These are phyloP conservation scores for Cyclura pinguis DNA, from an alignment of 2,797 vertebrate genomes.

Conservation along the genomic window DNA sequence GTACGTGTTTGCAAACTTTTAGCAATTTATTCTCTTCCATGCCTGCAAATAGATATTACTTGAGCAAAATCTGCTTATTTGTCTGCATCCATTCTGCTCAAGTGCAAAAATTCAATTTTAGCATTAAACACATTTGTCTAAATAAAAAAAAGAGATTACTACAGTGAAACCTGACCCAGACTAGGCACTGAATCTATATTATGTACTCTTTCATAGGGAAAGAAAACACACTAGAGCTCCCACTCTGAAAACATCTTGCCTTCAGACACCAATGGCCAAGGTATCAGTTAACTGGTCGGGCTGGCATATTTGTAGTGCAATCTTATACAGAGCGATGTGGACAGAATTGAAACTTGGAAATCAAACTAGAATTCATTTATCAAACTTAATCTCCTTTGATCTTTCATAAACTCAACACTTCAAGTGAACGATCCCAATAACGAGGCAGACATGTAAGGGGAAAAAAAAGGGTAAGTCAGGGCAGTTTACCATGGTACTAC, in stretches of 20 bases:
- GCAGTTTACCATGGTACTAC: too few relatives aligned
- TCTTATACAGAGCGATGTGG: neutral
- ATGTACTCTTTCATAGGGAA: constrained; percentile 46
- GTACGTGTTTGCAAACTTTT: constrained; percentile 37
- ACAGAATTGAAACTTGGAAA: too few relatives aligned
- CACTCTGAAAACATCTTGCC: neutral
- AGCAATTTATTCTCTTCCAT: constrained; percentile 60
- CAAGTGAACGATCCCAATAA: too few relatives aligned
- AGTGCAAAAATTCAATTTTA: constrained; percentile 32
- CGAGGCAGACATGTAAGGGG: too few relatives aligned
- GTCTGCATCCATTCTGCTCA: constrained; percentile 49
- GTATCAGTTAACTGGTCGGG: neutral
- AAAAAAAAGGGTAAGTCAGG: too few relatives aligned
- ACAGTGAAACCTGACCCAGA: constrained; percentile 28
- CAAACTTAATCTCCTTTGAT: too few relatives aligned
- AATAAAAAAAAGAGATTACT: neutral
- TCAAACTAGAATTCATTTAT: too few relatives aligned
- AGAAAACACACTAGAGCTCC: constrained; percentile 12
- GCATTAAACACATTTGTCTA: constrained; percentile 38
- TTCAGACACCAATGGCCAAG: neutral
- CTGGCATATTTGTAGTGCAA: neutral
- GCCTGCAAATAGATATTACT: constrained; percentile 63
- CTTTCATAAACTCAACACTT: too few relatives aligned
- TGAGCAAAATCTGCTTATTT: constrained; percentile 50
- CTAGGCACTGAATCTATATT: constrained; percentile 49